Evolutionary conservation across 2,888 invertebrate species (phyloP).

Genomic region (Leptinotarsa juncta): DNA sequence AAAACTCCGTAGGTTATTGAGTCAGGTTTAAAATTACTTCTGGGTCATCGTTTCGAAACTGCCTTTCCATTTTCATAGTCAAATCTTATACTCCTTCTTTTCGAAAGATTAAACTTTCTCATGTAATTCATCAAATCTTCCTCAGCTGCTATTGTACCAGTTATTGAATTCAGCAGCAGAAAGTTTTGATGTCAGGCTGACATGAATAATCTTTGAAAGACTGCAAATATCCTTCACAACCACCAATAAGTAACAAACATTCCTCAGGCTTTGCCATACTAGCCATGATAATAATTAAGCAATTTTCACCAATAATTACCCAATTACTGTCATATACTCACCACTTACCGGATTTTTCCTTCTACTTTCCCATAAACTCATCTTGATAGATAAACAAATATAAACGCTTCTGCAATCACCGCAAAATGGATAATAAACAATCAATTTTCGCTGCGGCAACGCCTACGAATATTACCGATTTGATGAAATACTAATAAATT

Average conservation of each 20-base stretch:
- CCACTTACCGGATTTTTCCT: too few relatives aligned
- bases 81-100: constrained; percentile 77
- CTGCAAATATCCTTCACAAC: constrained; percentile 78
- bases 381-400: background rate
- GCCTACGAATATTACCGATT: constrained; percentile 10
- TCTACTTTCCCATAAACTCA: background rate
- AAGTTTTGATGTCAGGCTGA: constrained; percentile 81
- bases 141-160: constrained; percentile 76
- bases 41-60: constrained; percentile 64
- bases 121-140: constrained; percentile 74
- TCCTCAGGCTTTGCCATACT: constrained; percentile 73
- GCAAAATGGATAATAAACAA: background rate
- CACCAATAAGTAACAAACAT: constrained; percentile 83
- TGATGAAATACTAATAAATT: constrained; percentile 3
- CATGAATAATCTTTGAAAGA: constrained; percentile 78
- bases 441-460: background rate
- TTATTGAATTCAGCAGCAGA: constrained; percentile 81
- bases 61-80: constrained; percentile 76
- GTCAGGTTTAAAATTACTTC: constrained; percentile 72
- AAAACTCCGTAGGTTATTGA: constrained; percentile 89
- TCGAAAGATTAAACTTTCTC: constrained; percentile 75
- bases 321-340: too few relatives aligned
- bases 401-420: background rate
- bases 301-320: too few relatives aligned
- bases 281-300: too few relatives aligned